Conservation (phyloP, 2,888 invertebrate species). For the Electrophaes corylata region DNA sequence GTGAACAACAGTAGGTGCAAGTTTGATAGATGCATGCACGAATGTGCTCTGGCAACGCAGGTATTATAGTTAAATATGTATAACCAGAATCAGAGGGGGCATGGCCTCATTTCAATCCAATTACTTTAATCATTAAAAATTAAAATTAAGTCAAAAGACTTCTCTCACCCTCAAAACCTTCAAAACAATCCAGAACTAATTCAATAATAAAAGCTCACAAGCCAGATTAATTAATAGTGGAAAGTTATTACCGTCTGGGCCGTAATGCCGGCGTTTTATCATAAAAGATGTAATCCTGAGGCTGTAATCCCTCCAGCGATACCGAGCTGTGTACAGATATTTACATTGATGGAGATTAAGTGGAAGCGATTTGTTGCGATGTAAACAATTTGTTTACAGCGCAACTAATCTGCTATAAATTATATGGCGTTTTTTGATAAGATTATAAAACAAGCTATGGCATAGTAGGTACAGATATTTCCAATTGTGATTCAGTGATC, state of each 20-base stretch:
- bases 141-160: no score
- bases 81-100: no score
- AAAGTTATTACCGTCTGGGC: constrained; percentile 54
- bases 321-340: constrained; percentile 50
- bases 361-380: constrained; percentile 41
- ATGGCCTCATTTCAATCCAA: no score
- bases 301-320: constrained; percentile 60
- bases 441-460: no score
- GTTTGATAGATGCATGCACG: no score
- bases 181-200: constrained; percentile 13
- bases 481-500: no score
- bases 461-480: no score
- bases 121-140: no score
- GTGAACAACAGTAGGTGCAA: no score
- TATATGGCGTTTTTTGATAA: no score
- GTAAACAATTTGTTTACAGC: constrained; percentile 6
- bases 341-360: constrained; percentile 32
- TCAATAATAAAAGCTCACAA: constrained; percentile 37
- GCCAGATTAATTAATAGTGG: constrained; percentile 62
- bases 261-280: constrained; percentile 60
- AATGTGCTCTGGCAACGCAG: no score
- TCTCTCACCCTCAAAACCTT: not conserved
- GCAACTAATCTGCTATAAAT: not conserved
- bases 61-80: no score
- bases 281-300: constrained; percentile 66